A percentile compares a stretch with the other conserved stretches of the same genome.
Conservation (phyloP, 2,113 vertebrate genomes). For the Micromys minutus region DNA sequence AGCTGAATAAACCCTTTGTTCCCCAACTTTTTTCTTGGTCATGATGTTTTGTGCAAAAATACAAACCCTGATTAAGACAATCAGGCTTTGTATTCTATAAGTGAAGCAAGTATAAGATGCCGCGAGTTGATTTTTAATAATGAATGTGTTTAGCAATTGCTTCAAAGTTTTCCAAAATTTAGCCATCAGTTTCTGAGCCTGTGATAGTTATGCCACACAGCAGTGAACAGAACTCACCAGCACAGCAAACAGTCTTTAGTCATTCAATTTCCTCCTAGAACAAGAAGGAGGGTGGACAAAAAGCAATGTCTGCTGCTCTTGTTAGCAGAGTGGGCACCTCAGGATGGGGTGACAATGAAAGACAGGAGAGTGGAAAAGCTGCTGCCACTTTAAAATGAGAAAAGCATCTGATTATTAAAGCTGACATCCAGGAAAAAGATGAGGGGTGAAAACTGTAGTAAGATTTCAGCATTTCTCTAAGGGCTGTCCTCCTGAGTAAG, state of each 20-base stretch:
- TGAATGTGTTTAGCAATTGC: background rate
- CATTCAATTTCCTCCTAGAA: background rate
- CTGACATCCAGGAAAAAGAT: background rate
- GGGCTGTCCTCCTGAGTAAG: background rate
- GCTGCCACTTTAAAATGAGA: background rate
- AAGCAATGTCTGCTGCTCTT: background rate
- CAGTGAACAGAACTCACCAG: background rate
- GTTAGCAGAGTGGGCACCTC: background rate
- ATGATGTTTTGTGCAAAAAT: too few relatives aligned
- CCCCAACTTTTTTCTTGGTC: too few relatives aligned
- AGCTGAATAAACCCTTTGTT: too few relatives aligned
- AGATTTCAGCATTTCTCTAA: conserved; percentile 4
- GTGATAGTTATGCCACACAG: background rate
- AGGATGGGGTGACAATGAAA: background rate
- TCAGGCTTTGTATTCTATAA: background rate
- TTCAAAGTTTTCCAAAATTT: background rate
- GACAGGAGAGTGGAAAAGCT: background rate
- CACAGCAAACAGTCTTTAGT: background rate
- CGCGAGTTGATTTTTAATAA: background rate
- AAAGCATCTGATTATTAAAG: background rate
- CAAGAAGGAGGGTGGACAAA: background rate
- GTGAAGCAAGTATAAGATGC: background rate
- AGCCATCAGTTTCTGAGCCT: too few relatives aligned
- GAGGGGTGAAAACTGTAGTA: background rate
- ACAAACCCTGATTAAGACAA: too few relatives aligned